These are phyloP conservation scores for Ivindomyrus marchei DNA, from an alignment of 2,113 vertebrate genomes.

Conservation along the genomic window DNA sequence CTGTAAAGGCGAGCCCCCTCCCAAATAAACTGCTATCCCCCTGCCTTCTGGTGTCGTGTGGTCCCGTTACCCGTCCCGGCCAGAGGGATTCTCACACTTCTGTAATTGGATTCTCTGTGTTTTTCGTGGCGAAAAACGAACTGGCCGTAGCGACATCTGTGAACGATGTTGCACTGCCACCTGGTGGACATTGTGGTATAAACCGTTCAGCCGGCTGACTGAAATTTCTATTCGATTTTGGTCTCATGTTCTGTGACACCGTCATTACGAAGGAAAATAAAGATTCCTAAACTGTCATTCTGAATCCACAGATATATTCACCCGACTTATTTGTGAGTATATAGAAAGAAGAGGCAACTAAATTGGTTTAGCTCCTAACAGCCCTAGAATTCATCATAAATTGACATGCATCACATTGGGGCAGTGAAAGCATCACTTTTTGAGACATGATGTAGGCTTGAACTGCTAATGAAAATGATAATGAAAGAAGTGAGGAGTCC, in stretches of 20 bases:
- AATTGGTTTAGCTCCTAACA: neutral
- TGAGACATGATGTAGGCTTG: neutral
- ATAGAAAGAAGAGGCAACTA: neutral
- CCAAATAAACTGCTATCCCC: neutral
- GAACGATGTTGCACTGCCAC: slow-evolving; percentile 44
- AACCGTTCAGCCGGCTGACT: neutral
- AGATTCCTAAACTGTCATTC: neutral
- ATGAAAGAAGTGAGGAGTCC: neutral
- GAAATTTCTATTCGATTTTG: neutral
- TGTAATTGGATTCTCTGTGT: neutral
- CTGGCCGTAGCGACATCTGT: neutral
- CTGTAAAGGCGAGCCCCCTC: neutral
- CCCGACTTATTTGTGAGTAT: neutral
- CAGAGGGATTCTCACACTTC: neutral
- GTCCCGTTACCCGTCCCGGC: neutral
- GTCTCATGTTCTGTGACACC: neutral
- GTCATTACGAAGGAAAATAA: neutral
- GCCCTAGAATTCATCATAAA: neutral
- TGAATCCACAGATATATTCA: neutral
- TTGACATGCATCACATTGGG: neutral
- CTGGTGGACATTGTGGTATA: slow-evolving; percentile 40
- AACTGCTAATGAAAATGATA: neutral
- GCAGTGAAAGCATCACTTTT: neutral
- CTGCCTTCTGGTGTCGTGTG: neutral
- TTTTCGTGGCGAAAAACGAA: neutral